Conservation (phyloP, 1,140 invertebrate genomes). For the Drosophila azteca region DNA sequence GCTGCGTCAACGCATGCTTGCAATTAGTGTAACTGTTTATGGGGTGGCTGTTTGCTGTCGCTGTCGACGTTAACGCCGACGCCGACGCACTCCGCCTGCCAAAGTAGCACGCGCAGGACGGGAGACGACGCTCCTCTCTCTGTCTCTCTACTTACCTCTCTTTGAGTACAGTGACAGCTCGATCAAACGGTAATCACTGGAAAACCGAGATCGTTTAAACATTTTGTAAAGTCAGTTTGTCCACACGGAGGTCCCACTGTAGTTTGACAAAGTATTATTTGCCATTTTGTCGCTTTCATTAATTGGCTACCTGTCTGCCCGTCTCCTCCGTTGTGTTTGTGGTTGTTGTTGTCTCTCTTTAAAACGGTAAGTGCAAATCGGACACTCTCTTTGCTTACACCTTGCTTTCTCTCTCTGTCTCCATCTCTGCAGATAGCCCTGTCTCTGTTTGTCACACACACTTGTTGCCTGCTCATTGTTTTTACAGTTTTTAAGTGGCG, state of each 20-base stretch:
- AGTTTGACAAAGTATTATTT: constrained; percentile 55
- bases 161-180: constrained; percentile 15
- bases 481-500: constrained; percentile 81
- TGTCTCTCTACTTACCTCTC: not conserved
- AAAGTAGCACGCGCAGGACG: constrained; percentile 65
- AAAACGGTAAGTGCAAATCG: constrained; percentile 56
- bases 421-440: constrained; percentile 4
- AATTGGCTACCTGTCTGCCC: constrained; percentile 57
- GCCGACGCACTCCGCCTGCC: constrained; percentile 29
- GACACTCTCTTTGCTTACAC: constrained; percentile 16
- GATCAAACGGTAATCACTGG: no score
- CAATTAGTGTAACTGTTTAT: constrained; percentile 74
- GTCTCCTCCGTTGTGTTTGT: constrained; percentile 4
- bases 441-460: constrained; percentile 36
- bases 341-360: constrained; percentile 28
- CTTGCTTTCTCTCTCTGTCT: constrained; percentile 9
- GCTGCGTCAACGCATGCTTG: constrained; percentile 65
- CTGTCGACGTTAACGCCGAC: constrained; percentile 2
- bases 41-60: constrained; percentile 19
- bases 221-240: not conserved
- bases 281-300: constrained; percentile 78
- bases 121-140: constrained; percentile 6
- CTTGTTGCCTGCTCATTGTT: constrained; percentile 75
- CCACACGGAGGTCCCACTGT: no score
- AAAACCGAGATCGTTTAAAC: not conserved